phyloP scores from a whole-genome alignment of 2,113 vertebrate species.

The Amazona guildingii region DNA sequence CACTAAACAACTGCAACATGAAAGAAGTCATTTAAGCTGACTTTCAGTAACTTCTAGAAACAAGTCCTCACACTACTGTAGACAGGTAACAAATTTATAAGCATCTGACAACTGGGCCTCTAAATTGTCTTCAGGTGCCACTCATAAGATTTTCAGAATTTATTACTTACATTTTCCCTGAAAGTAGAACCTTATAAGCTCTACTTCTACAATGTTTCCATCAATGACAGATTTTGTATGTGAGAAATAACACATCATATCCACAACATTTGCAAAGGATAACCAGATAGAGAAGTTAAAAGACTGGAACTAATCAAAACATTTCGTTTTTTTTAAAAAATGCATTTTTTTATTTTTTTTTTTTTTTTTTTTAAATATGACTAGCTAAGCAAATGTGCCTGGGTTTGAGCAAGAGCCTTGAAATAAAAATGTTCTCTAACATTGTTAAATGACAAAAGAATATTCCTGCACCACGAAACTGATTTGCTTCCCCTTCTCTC shows the following conservation, averaged over 20 bases:
- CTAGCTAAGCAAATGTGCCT: not conserved
- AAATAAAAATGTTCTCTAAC: not conserved
- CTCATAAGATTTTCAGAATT: not conserved
- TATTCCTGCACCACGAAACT: not conserved
- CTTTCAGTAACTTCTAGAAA: not conserved
- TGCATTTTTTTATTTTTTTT: fast-evolving
- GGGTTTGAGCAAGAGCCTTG: not conserved
- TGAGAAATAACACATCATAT: not conserved
- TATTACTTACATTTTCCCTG: not conserved
- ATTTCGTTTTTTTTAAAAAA: not conserved
- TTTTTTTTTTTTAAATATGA: not conserved
- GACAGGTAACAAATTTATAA: not conserved
- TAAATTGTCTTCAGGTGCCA: not conserved
- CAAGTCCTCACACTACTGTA: not conserved
- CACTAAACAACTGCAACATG: not conserved
- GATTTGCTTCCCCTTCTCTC: not conserved
- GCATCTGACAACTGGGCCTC: not conserved
- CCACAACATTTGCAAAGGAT: not conserved
- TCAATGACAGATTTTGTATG: not conserved
- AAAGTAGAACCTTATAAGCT: not conserved
- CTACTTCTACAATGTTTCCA: not conserved
- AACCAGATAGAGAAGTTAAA: not conserved
- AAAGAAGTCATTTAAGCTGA: not conserved
- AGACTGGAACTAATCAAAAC: not conserved
- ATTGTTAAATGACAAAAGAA: not conserved